phyloP scores from a whole-genome alignment of 2,888 invertebrate species.

The Aelia acuminata region DNA sequence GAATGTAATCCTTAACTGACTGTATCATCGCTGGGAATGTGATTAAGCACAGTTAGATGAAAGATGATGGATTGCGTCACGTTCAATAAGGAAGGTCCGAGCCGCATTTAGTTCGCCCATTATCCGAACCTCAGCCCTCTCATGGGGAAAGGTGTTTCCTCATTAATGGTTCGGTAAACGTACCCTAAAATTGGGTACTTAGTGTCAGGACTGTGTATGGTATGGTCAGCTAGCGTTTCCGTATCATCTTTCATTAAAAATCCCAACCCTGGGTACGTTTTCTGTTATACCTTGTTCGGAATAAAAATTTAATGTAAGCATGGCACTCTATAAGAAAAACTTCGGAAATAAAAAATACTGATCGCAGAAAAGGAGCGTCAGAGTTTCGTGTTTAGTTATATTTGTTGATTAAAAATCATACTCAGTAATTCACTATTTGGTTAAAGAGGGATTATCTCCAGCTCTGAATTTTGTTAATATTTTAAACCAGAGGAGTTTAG shows the following conservation, averaged over 20 bases:
- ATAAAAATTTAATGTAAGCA: not conserved
- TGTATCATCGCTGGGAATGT: not conserved
- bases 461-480: too few relatives aligned
- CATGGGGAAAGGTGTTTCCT: not conserved
- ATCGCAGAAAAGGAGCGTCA: too few relatives aligned
- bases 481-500: too few relatives aligned
- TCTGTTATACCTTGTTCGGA: not conserved
- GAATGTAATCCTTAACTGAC: not conserved
- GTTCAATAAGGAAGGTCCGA: conserved; percentile 5
- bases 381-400: too few relatives aligned
- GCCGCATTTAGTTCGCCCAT: not conserved
- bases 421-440: too few relatives aligned
- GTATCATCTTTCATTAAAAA: not conserved
- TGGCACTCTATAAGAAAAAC: too few relatives aligned
- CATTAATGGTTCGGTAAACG: conserved; percentile 1
- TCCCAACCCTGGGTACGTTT: not conserved
- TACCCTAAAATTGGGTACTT: not conserved
- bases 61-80: not conserved
- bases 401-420: too few relatives aligned
- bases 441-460: too few relatives aligned
- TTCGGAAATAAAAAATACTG: too few relatives aligned
- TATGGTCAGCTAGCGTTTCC: not conserved
- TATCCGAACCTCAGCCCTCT: not conserved
- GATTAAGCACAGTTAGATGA: not conserved
- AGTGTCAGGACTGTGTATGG: not conserved